Evolutionary conservation across 2,113 vertebrate genomes (phyloP).

Genomic region (Macaca fascicularis): DNA sequence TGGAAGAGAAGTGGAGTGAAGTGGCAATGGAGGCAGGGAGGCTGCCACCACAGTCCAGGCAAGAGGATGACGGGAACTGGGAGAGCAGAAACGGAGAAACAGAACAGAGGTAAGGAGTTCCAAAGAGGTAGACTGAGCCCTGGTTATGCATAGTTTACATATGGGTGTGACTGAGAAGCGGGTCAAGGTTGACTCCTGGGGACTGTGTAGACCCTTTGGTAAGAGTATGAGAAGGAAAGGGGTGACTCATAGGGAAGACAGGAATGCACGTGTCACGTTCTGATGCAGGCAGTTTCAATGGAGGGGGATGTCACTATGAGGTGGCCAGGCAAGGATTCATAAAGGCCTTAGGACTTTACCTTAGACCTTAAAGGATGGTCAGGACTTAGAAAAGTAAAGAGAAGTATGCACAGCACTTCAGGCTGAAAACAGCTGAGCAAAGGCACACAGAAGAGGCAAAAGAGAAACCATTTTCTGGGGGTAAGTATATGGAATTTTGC

Average conservation of each 20-base stretch:
- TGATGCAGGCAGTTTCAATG: neutral
- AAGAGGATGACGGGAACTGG: neutral
- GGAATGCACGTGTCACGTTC: neutral
- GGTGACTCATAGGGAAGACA: neutral
- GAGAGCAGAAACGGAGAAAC: neutral
- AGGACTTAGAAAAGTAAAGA: neutral
- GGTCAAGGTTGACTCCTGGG: neutral
- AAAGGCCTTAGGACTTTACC: neutral
- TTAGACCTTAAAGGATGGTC: neutral
- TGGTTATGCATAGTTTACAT: neutral
- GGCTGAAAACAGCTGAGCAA: neutral
- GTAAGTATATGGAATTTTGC: fast-evolving
- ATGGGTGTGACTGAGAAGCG: too few relatives aligned
- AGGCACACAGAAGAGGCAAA: neutral
- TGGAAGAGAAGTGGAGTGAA: neutral
- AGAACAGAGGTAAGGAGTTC: neutral
- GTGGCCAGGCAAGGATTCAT: neutral
- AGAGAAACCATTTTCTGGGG: neutral
- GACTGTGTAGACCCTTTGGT: neutral
- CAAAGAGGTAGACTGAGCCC: neutral
- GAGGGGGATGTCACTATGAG: neutral
- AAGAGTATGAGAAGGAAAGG: neutral
- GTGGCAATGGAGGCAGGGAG: too few relatives aligned
- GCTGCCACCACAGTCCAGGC: neutral
- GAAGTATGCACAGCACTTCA: neutral